Base-by-base conservation (phyloP, 2,888 invertebrate genomes). In the Heliconius cydno region DNA sequence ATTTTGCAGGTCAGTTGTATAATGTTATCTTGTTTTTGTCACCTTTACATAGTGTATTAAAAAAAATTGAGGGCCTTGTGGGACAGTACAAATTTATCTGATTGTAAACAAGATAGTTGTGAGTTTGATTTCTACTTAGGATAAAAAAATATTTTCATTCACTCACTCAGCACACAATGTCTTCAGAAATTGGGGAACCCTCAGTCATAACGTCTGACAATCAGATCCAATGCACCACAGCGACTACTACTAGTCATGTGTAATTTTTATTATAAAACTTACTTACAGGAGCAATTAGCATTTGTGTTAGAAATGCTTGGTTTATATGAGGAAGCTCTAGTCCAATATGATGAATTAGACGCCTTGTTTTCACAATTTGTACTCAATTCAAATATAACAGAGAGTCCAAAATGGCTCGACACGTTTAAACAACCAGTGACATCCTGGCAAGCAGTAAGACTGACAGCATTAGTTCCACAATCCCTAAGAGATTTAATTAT, bases 311-410 rank as follows among this genome's bases (percentile, higher is more conserved):
- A 99, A 96, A 98, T 98, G 97, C 94, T 99, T 84, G 98, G 98
- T 79, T 95, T 99, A 83, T 97, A 98, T 88, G 98, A 99, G 84
- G 99, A 99, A 94, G 98, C 99, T 22, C 94, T 99, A 84, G 98
- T 99, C 78, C 99, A 99, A 89, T 99, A 99, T 90, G 99, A 99
- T 90, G 99, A 99, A 93, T 95, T 99, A 87, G 99, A 99, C 94
- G 99, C 99, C 75, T 96, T 99, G 85, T 99, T 99, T 91, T 98
- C 99, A 3, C 99, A 99, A 94, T 99, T 99, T 94, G 97, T 99
- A 78, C 97, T 98, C 84, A 99, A 99, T 94, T 98, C 98, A n/a
- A 97, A 98, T 87, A 96, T 98, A 83, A 97, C 98, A 82, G 98
- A 98, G 87, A 97, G 97, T 87, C 98, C 98, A 79, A 96, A 96